Conservation (phyloP, 2,888 invertebrate genomes). For the Ametastegia equiseti region DNA sequence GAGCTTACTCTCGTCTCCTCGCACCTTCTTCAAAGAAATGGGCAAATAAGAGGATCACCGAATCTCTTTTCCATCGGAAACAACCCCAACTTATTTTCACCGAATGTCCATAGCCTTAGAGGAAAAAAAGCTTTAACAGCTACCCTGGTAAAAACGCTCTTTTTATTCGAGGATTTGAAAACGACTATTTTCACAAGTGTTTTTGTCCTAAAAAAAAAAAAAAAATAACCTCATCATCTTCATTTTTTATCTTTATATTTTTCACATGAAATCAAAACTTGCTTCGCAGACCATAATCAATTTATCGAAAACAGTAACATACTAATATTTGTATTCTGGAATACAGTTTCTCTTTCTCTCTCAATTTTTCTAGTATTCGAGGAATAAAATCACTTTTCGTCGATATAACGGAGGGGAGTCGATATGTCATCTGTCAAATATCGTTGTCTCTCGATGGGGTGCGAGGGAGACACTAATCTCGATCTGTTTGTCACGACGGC, state of each 20-base stretch:
- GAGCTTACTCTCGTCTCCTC: background rate
- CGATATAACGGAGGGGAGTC: slow-evolving; percentile 15
- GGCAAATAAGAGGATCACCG: background rate
- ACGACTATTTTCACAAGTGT: background rate
- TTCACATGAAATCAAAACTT: background rate
- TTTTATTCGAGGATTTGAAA: background rate
- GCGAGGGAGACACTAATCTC: slow-evolving; percentile 19
- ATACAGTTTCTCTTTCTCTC: background rate
- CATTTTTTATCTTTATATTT: no score
- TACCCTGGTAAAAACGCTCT: background rate
- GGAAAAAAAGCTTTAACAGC: background rate
- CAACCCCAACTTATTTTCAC: background rate
- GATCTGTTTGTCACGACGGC: slow-evolving; percentile 19
- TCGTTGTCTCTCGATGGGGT: background rate
- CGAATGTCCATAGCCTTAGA: background rate
- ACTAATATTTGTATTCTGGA: background rate
- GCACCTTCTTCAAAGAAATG: background rate
- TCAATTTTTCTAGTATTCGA: background rate
- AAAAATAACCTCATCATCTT: no score
- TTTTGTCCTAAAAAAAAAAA: background rate
- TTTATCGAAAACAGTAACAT: no score
- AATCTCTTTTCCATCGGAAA: slow-evolving; percentile 9
- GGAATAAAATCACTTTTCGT: slow-evolving; percentile 10
- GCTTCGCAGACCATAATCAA: background rate
- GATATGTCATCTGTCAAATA: slow-evolving; percentile 39